Evolutionary conservation across 2,888 invertebrate species (phyloP), one percentile per base, ranked within the genome.

Genomic region (Toxonevra muliebris): DNA sequence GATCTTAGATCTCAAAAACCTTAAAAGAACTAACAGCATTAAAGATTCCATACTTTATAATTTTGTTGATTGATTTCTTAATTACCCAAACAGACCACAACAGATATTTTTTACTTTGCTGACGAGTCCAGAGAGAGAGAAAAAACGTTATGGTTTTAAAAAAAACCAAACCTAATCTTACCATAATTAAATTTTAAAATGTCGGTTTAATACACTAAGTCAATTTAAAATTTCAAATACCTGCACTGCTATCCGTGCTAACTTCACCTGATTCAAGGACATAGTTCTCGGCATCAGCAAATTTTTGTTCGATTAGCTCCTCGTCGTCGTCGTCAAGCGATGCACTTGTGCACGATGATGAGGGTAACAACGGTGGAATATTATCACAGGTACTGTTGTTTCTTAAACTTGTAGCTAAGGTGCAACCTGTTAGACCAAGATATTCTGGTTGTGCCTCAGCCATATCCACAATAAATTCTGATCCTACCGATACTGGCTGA

Each of bases 231-330:
- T 12, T 12, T 40, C n/a, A 30, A 30, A 40, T 54, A 74, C 74
- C 72, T 64, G 70, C 70, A 77, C 83, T 79, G 76, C 83, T 80
- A 79, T 84, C 75, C 73, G 82, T 74, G 50, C 86, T 82, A 65
- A 87, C 87, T 76, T 87, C 87, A 61, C 89, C 88, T 0, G 91
- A 91, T 82, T 91, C 91, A 74, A 92, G 85, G 66, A 92, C 91
- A 79, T 92, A 92, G 78, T 91, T 92, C 79, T 93, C 92, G n/a
- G 92, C 92, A 86, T 93, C 93, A 68, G 91, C 89, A 75, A 92
- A 91, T 76, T 90, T 87, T 78, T 90, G 90, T 83, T 90, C 91
- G 79, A 89, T 86, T 5, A 87, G 87, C 76, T 87, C 87, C 64
- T 87, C 87, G 67, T 87, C 87, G 48, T 84, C 85, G n/a, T 65